Conservation (phyloP, 2,797 vertebrate species). For the Hephaestus fuliginosus region DNA sequence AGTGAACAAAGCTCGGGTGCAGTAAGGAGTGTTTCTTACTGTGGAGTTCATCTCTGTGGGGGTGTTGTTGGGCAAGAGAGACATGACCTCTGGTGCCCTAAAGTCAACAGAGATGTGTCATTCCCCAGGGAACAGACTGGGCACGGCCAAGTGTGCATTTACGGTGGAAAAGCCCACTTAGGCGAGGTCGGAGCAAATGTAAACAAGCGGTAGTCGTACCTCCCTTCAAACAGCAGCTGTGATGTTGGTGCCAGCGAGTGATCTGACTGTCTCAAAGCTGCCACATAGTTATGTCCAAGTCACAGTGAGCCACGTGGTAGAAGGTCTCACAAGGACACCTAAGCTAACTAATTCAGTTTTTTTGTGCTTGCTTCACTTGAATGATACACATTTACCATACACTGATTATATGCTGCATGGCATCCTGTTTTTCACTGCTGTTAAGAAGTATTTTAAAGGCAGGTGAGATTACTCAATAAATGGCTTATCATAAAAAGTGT, state of each 20-base stretch:
- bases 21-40: not conserved
- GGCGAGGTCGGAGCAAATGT: constrained; percentile 40
- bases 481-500: not conserved
- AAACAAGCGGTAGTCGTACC: constrained; percentile 38
- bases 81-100: not conserved
- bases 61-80: constrained; percentile 7
- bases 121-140: constrained; percentile 23
- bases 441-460: not conserved
- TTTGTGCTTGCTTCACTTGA: not conserved
- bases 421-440: not conserved
- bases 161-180: constrained; percentile 2
- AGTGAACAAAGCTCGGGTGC: not conserved
- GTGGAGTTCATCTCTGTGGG: not conserved
- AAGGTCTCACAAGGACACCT: not conserved
- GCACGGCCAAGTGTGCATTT: constrained; percentile 26
- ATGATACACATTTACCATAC: not conserved
- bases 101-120: constrained; percentile 53
- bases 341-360: too few species aligned
- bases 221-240: constrained; percentile 23
- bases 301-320: not conserved
- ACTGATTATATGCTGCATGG: not conserved
- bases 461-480: not conserved
- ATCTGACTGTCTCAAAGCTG: not conserved
- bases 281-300: not conserved
- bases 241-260: not conserved